Evolutionary conservation across 2,113 vertebrate species (phyloP).

Genomic region (Camelus dromedarius): DNA sequence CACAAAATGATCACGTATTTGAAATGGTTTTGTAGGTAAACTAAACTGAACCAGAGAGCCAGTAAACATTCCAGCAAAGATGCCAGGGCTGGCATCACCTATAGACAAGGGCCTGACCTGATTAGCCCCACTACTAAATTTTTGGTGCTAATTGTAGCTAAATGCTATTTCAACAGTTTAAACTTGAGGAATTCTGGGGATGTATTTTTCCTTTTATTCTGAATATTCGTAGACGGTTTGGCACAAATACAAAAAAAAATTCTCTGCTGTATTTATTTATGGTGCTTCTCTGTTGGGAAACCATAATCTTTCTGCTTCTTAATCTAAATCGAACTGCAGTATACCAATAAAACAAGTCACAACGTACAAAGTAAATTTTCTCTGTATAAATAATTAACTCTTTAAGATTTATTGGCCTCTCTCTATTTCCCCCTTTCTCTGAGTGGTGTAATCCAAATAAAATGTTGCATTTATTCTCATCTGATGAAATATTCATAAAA

Average conservation of each 20-base stretch:
- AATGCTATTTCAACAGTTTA: conserved; percentile 36
- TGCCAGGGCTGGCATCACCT: neutral
- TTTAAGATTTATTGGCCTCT: conserved; percentile 87
- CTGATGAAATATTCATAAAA: conserved; percentile 89
- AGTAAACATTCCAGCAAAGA: neutral
- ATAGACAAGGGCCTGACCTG: neutral
- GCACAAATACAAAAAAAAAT: conserved; percentile 75
- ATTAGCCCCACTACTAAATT: neutral
- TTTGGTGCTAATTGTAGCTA: conserved; percentile 29
- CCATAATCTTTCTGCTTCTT: conserved; percentile 86
- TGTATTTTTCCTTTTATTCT: conserved; percentile 51
- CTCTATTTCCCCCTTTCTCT: conserved; percentile 79
- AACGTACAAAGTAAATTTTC: conserved; percentile 86
- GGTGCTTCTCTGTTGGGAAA: conserved; percentile 81
- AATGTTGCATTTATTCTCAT: conserved; percentile 86
- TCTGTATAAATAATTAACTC: conserved; percentile 88
- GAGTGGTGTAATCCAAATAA: conserved; percentile 83
- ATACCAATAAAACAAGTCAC: conserved; percentile 85
- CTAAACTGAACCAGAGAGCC: neutral
- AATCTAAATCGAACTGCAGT: conserved; percentile 85
- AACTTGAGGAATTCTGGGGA: conserved; percentile 52
- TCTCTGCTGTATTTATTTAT: conserved; percentile 85
- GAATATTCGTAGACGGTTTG: conserved; percentile 72
- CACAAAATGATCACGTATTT: neutral
- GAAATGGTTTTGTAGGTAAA: neutral